Conservation (phyloP, 2,888 invertebrate genomes). For the Synergus umbraculus region DNA sequence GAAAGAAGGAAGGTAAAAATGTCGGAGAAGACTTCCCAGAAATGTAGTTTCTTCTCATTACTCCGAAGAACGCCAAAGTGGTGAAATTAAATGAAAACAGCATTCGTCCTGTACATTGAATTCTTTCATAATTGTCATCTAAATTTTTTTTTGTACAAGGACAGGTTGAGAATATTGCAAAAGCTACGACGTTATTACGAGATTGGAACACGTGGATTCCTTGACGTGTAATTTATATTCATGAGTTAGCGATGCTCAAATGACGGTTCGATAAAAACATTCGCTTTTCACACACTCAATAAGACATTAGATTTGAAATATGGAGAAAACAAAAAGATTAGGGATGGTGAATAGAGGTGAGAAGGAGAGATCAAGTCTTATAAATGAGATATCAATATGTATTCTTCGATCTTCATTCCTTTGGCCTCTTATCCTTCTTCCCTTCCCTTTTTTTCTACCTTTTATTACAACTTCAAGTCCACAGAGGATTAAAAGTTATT, state of each 20-base stretch:
- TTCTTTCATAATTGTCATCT: not conserved
- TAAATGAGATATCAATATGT: not conserved
- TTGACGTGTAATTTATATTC: not conserved
- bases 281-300: not conserved
- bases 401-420: not conserved
- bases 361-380: not conserved
- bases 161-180: not conserved
- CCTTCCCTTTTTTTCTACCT: not conserved
- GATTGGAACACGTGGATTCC: not conserved
- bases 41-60: not conserved
- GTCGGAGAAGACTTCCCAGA: not conserved
- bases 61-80: not conserved
- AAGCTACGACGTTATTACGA: not conserved
- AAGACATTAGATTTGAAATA: not conserved
- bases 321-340: not conserved
- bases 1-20: not conserved
- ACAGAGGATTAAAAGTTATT: conserved; percentile 3
- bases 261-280: not conserved
- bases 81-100: not conserved
- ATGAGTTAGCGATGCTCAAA: not conserved
- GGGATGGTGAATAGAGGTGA: not conserved
- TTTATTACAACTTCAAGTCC: not conserved
- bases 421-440: not conserved
- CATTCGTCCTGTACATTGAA: not conserved
- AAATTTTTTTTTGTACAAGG: not conserved